Base-by-base conservation (phyloP, 2,113 vertebrate species). In the Thunnus thynnus region DNA sequence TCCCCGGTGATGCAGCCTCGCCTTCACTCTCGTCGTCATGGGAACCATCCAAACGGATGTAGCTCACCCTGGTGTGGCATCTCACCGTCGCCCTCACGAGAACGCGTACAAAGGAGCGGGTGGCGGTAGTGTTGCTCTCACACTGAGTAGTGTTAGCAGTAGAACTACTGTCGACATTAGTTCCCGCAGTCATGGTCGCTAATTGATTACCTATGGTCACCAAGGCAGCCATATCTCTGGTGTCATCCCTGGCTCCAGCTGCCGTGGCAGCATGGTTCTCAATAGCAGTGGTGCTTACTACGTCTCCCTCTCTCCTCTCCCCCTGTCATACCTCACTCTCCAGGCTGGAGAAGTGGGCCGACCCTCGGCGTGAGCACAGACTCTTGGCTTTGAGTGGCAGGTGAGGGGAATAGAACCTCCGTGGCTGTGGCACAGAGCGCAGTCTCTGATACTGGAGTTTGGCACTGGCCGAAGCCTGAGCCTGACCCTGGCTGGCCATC, bases 311-410 rank as follows among this genome's bases (percentile, higher is more conserved):
- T 94, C 94, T 94, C 92, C 83, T 92, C 80, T 91, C 93, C 94
- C 94, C 93, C 95, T 95, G 95, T 98, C 97, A 97, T 97, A 98
- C 97, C 93, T 97, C 97, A 16, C 97, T 97, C 92, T 97, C 97
- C 83, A 98, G 94, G 91, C 97, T 98, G 92, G 97, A 97, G 94
- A 97, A 98, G 93, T 98, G 97, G 84, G 97, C 97, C 8, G 97
- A 97, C 84, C 97, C 97, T 85, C 97, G 91, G 68, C 97, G 96
- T 27, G 96, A 97, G 90, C 96, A 96, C 90, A 98, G 95, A 86
- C 96, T 97, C 93, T 96, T 95, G 91, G 95, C 95, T 94, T 96
- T 96, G 86, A 96, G 95, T 55, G 95, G 95, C 87, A 96, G 92
- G 90, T 95, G 95, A 69, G 95, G 95, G 67, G 95, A 96, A 80